Evolutionary conservation across 2,113 vertebrate genomes (phyloP).

Genomic region (Xenopus borealis): DNA sequence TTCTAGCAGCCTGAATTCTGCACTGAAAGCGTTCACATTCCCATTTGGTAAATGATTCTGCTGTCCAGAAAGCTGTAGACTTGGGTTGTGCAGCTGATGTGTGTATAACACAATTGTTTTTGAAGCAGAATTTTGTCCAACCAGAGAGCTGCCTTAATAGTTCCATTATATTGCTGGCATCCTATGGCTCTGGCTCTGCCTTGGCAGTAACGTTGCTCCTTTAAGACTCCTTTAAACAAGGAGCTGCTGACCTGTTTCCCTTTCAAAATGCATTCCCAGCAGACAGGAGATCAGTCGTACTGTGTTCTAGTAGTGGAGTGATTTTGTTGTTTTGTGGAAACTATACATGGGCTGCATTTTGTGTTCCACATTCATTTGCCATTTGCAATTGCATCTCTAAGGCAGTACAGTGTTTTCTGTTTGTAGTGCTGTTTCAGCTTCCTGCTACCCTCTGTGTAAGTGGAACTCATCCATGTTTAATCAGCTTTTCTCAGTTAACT

Average conservation of each 20-base stretch:
- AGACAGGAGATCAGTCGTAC: not conserved
- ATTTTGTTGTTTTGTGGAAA: slow-evolving; percentile 4
- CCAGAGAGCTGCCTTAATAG: not conserved
- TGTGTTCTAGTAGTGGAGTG: not conserved
- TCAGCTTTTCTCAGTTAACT: slow-evolving; percentile 27
- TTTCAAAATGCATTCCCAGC: not conserved
- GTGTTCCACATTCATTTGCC: not conserved
- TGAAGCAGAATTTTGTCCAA: not conserved
- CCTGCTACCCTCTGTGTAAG: slow-evolving; percentile 14
- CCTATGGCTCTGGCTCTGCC: not conserved
- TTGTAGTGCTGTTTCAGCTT: not conserved
- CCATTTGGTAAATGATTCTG: no score
- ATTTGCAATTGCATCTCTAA: not conserved
- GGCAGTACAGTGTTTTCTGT: not conserved
- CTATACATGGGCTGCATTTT: not conserved
- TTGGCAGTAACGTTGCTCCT: slow-evolving; percentile 10
- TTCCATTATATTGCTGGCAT: not conserved
- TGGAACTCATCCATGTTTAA: slow-evolving; percentile 22
- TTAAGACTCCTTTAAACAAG: not conserved
- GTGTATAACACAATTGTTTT: not conserved
- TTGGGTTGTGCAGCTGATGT: not conserved
- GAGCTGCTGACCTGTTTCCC: not conserved
- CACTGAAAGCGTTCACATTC: not conserved
- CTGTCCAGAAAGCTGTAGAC: not conserved
- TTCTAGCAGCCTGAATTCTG: not conserved